Evolutionary conservation across 2,113 vertebrate genomes (phyloP), one percentile per base, ranked within the genome.

Genomic region (Xenopus laevis): DNA sequence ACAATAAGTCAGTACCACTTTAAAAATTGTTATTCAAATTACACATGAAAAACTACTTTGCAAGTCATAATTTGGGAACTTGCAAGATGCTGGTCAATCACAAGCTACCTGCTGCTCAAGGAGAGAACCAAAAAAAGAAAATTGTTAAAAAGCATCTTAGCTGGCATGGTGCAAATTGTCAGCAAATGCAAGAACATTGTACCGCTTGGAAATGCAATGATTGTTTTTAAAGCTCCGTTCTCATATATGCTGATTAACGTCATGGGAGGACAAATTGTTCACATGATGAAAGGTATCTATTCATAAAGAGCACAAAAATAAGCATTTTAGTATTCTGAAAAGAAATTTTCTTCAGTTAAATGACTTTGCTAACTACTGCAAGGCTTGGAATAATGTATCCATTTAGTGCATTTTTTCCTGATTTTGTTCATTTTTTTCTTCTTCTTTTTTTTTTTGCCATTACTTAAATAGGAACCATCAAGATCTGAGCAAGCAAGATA

Each of bases 201-300:
- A 77, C 59, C 30, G 59, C 74, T 77, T 53, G 59, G 64, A 76
- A 77, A 70, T 77, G 74, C 74, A 77, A 77, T 77, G 74, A 77
- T 77, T 77, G 74, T 77, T 77, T 77, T 77, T 70, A 77, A 77
- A 77, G 74, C 74, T 77, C 67, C 59, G 74, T 70, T 70, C 74
- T 77, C 74, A 70, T 77, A 77, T 77, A 77, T 77, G 74, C 74
- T 77, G 74, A 77, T 77, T 77, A 77, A 77, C 74, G 67, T 77
- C 74, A 77, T 68, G 74, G 74, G 66, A 69, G 68, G 59, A 70
- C 74, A 77, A 77, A 77, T 77, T 77, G 74, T 77, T 77, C 74
- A 77, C 68, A 77, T 77, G 74, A 77, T 77, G 74, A 77, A 77
- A 77, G 74, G 74, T 77, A 77, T 77, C 74, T 77, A 74, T 74